Evolutionary conservation across 2,113 vertebrate genomes (phyloP).

Genomic region (Sphyrna mokarran): DNA sequence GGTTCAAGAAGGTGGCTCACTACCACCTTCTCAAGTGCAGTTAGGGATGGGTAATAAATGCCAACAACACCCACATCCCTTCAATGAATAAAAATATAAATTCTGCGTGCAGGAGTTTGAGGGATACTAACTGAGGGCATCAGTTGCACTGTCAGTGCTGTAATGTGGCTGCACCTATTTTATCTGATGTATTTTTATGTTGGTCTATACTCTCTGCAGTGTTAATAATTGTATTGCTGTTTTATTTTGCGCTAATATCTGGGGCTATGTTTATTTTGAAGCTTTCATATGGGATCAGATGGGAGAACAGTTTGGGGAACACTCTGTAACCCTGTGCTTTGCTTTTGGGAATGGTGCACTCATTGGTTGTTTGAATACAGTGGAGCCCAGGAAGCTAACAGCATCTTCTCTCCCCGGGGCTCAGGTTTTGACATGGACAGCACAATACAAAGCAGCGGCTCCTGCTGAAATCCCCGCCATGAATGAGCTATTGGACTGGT

Average conservation of each 20-base stretch:
- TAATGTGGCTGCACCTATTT: too few species aligned
- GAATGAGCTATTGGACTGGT: constrained; percentile 73
- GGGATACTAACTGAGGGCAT: too few species aligned
- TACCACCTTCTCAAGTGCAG: too few species aligned
- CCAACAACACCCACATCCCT: too few species aligned
- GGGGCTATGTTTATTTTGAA: neutral
- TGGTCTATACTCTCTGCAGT: too few species aligned
- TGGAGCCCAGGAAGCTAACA: neutral
- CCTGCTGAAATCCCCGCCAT: constrained; percentile 72
- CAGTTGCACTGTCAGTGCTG: too few species aligned
- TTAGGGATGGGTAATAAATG: too few species aligned
- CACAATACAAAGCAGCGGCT: constrained; percentile 73
- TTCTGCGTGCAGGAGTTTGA: too few species aligned
- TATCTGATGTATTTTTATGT: too few species aligned
- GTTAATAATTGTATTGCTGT: neutral
- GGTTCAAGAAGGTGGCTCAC: too few species aligned
- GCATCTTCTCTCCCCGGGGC: neutral
- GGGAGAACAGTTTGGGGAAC: neutral
- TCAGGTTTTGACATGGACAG: constrained; percentile 84
- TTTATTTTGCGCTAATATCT: neutral
- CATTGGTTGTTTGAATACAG: neutral
- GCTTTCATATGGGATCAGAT: neutral
- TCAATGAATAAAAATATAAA: too few species aligned
- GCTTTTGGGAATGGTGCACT: neutral
- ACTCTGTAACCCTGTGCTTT: neutral